Evolutionary conservation across 64 coral and sea anemone species (phyloP).

Genomic region (Anthopleura sola): DNA sequence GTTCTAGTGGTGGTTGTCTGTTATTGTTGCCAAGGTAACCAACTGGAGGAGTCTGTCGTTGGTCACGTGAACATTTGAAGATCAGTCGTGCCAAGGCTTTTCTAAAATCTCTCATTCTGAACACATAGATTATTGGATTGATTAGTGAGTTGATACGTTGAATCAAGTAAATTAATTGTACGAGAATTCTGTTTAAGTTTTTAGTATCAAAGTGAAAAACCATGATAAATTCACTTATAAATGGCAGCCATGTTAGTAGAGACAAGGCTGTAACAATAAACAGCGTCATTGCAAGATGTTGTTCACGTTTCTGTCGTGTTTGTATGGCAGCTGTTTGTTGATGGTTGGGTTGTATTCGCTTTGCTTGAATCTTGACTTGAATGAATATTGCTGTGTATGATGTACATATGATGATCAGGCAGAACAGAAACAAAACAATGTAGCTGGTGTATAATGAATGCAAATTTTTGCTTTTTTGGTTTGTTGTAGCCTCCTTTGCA

Average conservation of each 20-base stretch:
- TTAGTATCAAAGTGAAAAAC: too few relatives aligned
- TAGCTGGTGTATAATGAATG: too few relatives aligned
- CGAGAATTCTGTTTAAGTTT: too few relatives aligned
- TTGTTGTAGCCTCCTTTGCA: too few relatives aligned
- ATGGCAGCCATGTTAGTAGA: constrained; percentile 7
- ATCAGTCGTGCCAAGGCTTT: not conserved
- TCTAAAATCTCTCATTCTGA: constrained; percentile 12
- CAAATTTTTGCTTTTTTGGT: too few relatives aligned
- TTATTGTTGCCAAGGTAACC: too few relatives aligned
- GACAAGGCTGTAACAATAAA: not conserved
- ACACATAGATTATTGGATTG: constrained; percentile 21
- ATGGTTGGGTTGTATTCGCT: not conserved
- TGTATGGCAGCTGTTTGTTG: not conserved
- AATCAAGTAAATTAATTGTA: too few relatives aligned
- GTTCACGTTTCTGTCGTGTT: not conserved
- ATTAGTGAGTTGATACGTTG: not conserved
- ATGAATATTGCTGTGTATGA: not conserved
- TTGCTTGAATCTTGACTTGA: not conserved
- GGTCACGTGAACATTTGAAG: too few relatives aligned
- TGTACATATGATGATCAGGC: not conserved
- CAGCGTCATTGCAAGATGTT: not conserved
- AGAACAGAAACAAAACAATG: not conserved
- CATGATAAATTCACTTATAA: too few relatives aligned
- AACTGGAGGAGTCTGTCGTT: too few relatives aligned
- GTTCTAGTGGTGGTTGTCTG: too few relatives aligned